Evolutionary conservation across 2,888 invertebrate species (phyloP).

Genomic region (Arrhopalites spinosus): DNA sequence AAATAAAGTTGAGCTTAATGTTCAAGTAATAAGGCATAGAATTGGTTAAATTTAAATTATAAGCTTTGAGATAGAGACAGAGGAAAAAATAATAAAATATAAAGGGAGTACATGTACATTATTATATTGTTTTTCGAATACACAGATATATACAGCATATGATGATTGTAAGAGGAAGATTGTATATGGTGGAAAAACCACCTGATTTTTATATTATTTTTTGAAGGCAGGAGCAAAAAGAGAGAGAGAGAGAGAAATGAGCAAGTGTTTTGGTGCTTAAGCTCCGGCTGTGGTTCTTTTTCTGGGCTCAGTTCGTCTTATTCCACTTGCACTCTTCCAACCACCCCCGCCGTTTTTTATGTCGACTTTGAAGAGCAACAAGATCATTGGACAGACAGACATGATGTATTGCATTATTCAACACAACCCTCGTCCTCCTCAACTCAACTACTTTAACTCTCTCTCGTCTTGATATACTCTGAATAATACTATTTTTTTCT

Average conservation of each 20-base stretch:
- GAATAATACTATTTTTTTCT: too few relatives aligned
- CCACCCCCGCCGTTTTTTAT: slow-evolving; percentile 33
- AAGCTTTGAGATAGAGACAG: slow-evolving; percentile 8
- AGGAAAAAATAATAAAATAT: not conserved
- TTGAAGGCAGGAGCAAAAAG: slow-evolving; percentile 8
- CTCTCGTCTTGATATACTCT: not conserved
- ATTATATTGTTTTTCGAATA: too few relatives aligned
- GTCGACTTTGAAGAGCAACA: slow-evolving; percentile 13
- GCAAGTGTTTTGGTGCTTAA: not conserved
- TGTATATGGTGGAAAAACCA: not conserved
- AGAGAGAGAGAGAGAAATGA: not conserved
- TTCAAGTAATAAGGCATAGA: not conserved
- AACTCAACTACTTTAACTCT: not conserved
- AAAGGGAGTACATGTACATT: not conserved
- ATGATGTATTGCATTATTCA: slow-evolving; percentile 42
- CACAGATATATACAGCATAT: not conserved
- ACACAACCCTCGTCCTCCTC: slow-evolving; percentile 28
- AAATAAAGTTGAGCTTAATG: slow-evolving; percentile 8
- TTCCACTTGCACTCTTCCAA: too few relatives aligned
- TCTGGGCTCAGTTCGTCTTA: not conserved
- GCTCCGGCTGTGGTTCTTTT: not conserved
- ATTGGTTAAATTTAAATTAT: slow-evolving; percentile 6
- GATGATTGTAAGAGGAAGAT: too few relatives aligned
- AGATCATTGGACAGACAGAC: slow-evolving; percentile 26
- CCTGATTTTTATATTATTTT: slow-evolving; percentile 14